Evolutionary conservation across 1,140 invertebrate genomes (phyloP).

Genomic region (Physella acuta): DNA sequence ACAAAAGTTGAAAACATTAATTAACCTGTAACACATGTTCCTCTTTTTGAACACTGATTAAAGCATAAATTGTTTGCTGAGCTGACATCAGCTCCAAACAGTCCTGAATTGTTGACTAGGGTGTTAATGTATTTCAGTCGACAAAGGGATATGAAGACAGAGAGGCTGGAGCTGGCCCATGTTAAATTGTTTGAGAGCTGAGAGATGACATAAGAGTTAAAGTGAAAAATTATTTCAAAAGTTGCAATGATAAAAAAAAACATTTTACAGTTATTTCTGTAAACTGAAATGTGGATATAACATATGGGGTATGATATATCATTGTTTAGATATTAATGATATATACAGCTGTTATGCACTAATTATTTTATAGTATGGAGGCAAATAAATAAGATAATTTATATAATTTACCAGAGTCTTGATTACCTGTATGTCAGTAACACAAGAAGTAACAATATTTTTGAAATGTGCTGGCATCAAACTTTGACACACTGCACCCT

Average conservation of each 20-base stretch:
- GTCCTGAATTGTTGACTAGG: too few species aligned
- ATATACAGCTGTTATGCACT: too few species aligned
- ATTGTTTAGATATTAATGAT: too few species aligned
- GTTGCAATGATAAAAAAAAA: not conserved
- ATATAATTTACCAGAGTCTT: too few species aligned
- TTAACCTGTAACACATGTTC: conserved; percentile 28
- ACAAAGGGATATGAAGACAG: conserved; percentile 32
- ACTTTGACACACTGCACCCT: conserved; percentile 26
- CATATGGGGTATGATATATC: too few species aligned
- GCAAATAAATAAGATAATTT: too few species aligned
- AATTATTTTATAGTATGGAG: too few species aligned
- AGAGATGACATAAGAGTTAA: not conserved
- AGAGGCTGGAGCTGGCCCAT: conserved; percentile 32
- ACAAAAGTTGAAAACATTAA: too few species aligned
- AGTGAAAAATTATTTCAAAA: not conserved
- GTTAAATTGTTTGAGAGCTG: conserved; percentile 36
- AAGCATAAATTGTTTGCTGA: conserved; percentile 29
- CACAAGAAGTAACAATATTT: conserved; percentile 27
- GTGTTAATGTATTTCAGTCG: conserved; percentile 10
- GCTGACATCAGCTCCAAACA: not conserved
- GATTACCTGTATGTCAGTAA: conserved; percentile 37
- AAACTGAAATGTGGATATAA: too few species aligned
- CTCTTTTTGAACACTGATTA: conserved; percentile 29
- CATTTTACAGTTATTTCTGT: too few species aligned
- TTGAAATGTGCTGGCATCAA: conserved; percentile 18